A percentile compares a stretch with the other conserved stretches of the same genome.
These are phyloP conservation scores for Dromococcyx pavoninus DNA, from an alignment of 2,797 vertebrate species.

Conservation along the genomic window DNA sequence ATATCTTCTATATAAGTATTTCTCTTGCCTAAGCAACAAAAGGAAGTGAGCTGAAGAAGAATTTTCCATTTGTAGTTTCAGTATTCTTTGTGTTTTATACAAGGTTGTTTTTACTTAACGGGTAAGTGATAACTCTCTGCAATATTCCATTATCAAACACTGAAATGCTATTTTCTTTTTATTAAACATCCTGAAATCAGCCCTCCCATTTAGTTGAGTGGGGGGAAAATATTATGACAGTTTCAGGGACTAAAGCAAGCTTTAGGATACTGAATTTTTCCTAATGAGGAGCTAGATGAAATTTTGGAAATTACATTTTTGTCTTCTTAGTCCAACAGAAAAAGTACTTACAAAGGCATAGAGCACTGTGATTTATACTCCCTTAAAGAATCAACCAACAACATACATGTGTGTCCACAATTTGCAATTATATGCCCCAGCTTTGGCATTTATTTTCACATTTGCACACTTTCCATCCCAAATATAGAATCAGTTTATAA, in stretches of 20 bases:
- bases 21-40: conserved; percentile 15
- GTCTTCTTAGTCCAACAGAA: background rate
- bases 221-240: background rate
- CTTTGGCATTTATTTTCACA: background rate
- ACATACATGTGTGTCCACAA: rapidly evolving
- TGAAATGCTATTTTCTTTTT: background rate
- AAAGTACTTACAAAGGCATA: background rate
- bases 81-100: background rate
- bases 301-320: background rate
- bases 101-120: background rate
- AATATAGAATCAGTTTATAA: rapidly evolving
- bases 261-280: background rate
- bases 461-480: background rate
- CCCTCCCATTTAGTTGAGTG: background rate
- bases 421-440: no score
- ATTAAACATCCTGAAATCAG: background rate
- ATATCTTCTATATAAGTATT: background rate
- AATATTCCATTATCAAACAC: background rate
- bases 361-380: background rate
- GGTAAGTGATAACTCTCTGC: background rate
- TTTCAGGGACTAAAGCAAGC: background rate
- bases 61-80: conserved; percentile 1
- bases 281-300: background rate
- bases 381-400: background rate
- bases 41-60: background rate